Base-by-base conservation (phyloP, 2,113 vertebrate genomes). In the Cochlearius cochlearius region DNA sequence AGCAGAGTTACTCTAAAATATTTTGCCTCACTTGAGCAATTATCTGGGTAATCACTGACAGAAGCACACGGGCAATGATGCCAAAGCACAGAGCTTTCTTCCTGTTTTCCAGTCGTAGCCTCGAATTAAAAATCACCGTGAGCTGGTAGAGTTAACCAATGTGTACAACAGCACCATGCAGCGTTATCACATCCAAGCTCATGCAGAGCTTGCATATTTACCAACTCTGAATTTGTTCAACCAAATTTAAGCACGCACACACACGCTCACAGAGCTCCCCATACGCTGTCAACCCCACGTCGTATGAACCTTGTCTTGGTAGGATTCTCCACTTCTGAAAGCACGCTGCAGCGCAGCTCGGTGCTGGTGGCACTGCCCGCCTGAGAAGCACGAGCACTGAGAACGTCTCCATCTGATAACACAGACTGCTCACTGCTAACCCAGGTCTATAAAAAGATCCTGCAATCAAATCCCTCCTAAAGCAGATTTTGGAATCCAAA, bases 1-100 rank as follows among this genome's bases (percentile, higher is more conserved):
- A 92, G 41, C 23, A 86, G 60, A 60, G 16, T 83, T 91, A 79
- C 59, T 95, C 81, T 85, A 78, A 95, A 97, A 94, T 92, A 94
- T 95, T 96, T 94, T 95, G 59, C 62, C 85, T 27, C 47, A 52
- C 53, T 91, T 90, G 50, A 94, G 41, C 50, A 95, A 79, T 88
- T 91, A 50, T 59, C 58, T 88, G 55, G 5, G 20, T 89, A 73
- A 87, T 82, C 91, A 34, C 53, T 79, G 83, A 58, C 58, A 81
- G 79, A 43, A 94, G 9, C 0, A 0, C 75, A 49, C 19, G 53
- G 20, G 20, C 45, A 76, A 47, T 6, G 34, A 63, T 64, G 77
- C 84, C 81, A 94, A 95, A 91, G 67, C 84, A 94, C 23, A 32
- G 62, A 73, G 27, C 21, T 64, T 92, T 56, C 50, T 75, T 73